Percentiles rank a stretch among this genome's conserved stretches.
Evolutionary conservation across 1,140 invertebrate species (phyloP).

Genomic region (Ruditapes philippinarum): DNA sequence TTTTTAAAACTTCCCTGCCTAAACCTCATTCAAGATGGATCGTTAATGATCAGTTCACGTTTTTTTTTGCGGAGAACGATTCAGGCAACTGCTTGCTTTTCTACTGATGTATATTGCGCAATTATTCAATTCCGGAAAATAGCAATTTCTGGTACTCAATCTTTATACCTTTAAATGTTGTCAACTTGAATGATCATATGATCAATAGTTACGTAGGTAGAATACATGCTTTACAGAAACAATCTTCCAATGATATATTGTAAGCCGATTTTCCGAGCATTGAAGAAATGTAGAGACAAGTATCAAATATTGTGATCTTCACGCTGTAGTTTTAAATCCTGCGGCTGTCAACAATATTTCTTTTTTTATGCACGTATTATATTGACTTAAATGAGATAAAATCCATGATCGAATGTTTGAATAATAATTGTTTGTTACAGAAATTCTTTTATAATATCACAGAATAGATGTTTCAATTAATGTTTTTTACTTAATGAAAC

Average conservation of each 20-base stretch:
- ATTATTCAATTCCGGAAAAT: conserved; percentile 20
- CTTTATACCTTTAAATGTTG: conserved; percentile 40
- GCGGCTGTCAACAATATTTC: not conserved
- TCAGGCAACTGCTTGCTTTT: too few species aligned
- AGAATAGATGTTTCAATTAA: too few species aligned
- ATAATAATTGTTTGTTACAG: too few species aligned
- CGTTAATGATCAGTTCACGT: too few species aligned
- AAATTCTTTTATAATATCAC: too few species aligned
- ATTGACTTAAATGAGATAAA: too few species aligned
- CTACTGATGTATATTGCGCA: not conserved
- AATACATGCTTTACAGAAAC: not conserved
- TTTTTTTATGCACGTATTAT: too few species aligned
- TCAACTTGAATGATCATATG: not conserved
- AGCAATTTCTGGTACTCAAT: conserved; percentile 36
- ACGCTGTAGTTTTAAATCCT: not conserved
- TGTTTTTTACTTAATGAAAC: too few species aligned
- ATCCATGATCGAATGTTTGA: too few species aligned
- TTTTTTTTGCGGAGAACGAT: too few species aligned
- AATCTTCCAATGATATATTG: not conserved
- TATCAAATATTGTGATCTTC: conserved; percentile 21
- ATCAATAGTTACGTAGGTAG: conserved; percentile 34
- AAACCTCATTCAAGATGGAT: too few species aligned
- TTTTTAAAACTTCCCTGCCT: too few species aligned
- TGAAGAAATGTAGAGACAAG: not conserved
- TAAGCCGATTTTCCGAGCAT: conserved; percentile 3